These are phyloP conservation scores for Andinoacara biseriatus DNA, from an alignment of 2,113 vertebrate species.

Conservation along the genomic window DNA sequence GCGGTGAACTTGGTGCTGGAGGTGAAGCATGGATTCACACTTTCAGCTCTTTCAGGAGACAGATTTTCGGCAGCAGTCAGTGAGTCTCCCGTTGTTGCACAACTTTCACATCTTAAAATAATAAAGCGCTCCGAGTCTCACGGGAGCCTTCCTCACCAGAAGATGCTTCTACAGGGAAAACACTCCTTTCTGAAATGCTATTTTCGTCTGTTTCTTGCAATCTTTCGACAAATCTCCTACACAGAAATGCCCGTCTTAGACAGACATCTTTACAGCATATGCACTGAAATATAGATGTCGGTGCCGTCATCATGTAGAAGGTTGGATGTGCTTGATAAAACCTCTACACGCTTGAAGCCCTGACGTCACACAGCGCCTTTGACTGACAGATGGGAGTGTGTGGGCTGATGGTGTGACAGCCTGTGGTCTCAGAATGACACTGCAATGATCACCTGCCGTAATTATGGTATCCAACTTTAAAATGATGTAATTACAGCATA, in stretches of 20 bases:
- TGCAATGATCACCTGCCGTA: constrained; percentile 26
- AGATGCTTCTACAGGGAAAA: constrained; percentile 26
- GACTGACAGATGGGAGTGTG: constrained; percentile 24
- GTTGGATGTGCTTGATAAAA: neutral
- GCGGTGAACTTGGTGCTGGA: neutral
- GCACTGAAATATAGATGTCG: neutral
- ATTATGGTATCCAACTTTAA: neutral
- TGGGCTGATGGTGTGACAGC: constrained; percentile 4
- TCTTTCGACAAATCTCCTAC: constrained; percentile 8
- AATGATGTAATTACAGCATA: constrained; percentile 24
- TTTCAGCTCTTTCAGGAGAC: constrained; percentile 3
- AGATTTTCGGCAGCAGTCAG: constrained; percentile 10
- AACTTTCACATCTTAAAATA: constrained; percentile 25
- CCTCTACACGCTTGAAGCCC: constrained; percentile 4
- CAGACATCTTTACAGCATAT: neutral
- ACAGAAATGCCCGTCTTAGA: neutral
- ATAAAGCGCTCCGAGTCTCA: constrained; percentile 10
- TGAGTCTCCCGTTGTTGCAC: constrained; percentile 15
- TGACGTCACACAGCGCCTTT: neutral
- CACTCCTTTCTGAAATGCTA: constrained; percentile 8
- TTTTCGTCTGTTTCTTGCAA: constrained; percentile 8
- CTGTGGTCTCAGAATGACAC: neutral
- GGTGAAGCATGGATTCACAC: constrained; percentile 1
- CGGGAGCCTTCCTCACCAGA: constrained; percentile 23
- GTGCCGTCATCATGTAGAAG: neutral